These are phyloP conservation scores for Aldabrachelys gigantea DNA, from an alignment of 2,113 vertebrate genomes.

Conservation along the genomic window DNA sequence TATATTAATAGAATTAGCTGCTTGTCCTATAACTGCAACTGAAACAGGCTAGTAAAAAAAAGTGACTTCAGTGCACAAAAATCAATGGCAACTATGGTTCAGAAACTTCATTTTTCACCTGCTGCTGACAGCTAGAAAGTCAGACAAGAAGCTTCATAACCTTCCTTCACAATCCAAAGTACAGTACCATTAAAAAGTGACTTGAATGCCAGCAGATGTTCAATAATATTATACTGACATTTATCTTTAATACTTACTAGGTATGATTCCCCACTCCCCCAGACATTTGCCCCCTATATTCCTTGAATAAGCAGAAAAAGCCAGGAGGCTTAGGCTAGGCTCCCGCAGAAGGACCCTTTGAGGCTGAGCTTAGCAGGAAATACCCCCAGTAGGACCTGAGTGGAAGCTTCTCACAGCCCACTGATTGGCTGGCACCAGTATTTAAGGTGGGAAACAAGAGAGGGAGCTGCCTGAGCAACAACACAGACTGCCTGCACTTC, in stretches of 20 bases:
- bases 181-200: not conserved
- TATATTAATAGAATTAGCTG: not conserved
- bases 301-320: not conserved
- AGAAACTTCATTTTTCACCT: conserved; percentile 6
- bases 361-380: too few relatives aligned
- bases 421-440: too few relatives aligned
- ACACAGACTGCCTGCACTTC: too few relatives aligned
- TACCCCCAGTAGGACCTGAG: too few relatives aligned
- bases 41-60: not conserved
- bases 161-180: not conserved
- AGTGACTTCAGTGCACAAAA: not conserved
- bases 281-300: not conserved
- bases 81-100: not conserved
- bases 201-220: not conserved
- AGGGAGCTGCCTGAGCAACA: too few relatives aligned
- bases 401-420: too few relatives aligned
- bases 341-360: too few relatives aligned
- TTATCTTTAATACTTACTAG: not conserved
- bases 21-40: not conserved
- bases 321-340: too few relatives aligned
- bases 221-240: not conserved
- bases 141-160: not conserved
- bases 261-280: not conserved
- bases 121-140: not conserved
- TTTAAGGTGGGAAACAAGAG: too few relatives aligned